These are phyloP conservation scores for Pseudocheirus occidentalis DNA, from an alignment of 2,797 vertebrate genomes.

Conservation along the genomic window DNA sequence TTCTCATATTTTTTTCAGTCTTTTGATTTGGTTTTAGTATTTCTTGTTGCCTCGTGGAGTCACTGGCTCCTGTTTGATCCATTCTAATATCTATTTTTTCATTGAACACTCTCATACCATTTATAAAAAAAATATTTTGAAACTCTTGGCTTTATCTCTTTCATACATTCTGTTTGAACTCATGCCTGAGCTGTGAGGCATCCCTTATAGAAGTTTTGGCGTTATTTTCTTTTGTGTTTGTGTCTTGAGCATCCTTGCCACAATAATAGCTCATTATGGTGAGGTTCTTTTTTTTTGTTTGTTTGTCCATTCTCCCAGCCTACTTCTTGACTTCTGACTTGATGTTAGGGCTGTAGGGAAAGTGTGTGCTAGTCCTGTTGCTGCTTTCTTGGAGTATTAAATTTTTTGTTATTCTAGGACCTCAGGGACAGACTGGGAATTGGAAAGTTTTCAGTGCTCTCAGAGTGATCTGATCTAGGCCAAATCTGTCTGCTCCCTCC, in stretches of 20 bases:
- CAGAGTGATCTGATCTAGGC: background rate
- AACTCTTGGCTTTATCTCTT: background rate
- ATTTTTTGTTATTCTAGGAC: background rate
- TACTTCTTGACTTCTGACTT: background rate
- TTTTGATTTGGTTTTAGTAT: background rate
- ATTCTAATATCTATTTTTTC: background rate
- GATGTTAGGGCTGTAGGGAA: too few species aligned
- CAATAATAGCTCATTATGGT: background rate
- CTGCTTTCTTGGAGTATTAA: background rate
- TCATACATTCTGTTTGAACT: background rate
- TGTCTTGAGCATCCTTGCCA: background rate
- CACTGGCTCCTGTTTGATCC: background rate
- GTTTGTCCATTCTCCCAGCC: background rate
- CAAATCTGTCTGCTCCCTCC: background rate
- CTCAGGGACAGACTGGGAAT: background rate
- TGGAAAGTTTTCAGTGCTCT: background rate
- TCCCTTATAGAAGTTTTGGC: background rate
- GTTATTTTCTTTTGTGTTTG: background rate
- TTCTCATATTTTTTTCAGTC: background rate
- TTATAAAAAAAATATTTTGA: background rate
- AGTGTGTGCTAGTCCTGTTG: background rate
- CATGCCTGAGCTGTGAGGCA: background rate
- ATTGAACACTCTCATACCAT: background rate
- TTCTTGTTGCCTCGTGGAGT: background rate
- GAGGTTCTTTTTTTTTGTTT: background rate